Conservation (phyloP, 2,888 invertebrate species). For the Monopis laevigella region DNA sequence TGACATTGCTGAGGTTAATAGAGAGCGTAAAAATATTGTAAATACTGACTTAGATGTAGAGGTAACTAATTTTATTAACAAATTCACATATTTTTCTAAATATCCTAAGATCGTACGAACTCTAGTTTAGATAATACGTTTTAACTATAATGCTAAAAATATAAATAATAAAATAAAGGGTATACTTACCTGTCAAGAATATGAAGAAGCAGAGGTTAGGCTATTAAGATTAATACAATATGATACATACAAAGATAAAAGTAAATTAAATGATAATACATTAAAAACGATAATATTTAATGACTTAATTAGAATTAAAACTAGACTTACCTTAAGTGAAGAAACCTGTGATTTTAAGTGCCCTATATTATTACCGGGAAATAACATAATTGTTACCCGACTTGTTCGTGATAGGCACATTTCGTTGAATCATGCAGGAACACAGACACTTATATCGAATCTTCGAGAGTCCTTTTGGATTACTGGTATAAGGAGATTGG, state of each 20-base stretch:
- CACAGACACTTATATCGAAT: conserved; percentile 6
- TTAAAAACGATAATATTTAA: background rate
- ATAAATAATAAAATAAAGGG: background rate
- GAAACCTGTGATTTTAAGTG: background rate
- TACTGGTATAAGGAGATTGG: background rate
- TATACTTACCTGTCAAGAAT: background rate
- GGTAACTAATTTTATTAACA: background rate
- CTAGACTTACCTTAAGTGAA: background rate
- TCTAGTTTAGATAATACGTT: conserved; percentile 8
- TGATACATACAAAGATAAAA: background rate
- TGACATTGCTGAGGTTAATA: background rate
- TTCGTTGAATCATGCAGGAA: conserved; percentile 10
- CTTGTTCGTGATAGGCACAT: conserved; percentile 9
- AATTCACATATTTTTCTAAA: conserved; percentile 9
- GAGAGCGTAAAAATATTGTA: background rate
- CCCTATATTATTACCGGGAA: conserved; percentile 7
- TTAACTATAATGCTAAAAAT: background rate
- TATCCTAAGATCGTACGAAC: conserved; percentile 12
- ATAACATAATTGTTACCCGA: conserved; percentile 8
- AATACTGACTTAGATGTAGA: background rate
- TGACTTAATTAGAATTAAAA: background rate
- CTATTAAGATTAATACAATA: background rate
- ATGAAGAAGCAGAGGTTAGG: background rate
- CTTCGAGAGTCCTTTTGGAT: conserved; percentile 14
- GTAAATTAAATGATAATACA: background rate